Base-by-base conservation (phyloP, 2,113 vertebrate species). In the Aphelocoma coerulescens region DNA sequence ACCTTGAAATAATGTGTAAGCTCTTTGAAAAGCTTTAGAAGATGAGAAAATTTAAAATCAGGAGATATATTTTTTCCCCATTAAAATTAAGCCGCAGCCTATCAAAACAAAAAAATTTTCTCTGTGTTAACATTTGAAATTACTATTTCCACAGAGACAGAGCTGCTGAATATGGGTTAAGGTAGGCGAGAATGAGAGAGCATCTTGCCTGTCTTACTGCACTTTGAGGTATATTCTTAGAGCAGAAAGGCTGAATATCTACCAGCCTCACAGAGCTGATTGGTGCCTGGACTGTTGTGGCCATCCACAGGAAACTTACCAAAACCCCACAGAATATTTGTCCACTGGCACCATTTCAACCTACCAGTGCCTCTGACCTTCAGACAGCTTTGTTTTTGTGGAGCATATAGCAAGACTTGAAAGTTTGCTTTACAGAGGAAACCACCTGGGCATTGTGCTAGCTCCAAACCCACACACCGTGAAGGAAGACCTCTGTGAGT, bases 401-500 rank as follows among this genome's bases (percentile, higher is more conserved):
- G 46, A 52, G 24, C 41, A 12, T 52, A 83, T 22, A 59, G 15
- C 37, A 91, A 62, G 39, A 8, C 28, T 39, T 30, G 27, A 74
- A 33, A 62, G 43, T 39, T 16, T 63, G 14, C 41, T 87, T 39
- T 18, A 13, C 49, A 18, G 48, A 16, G 20, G 76, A 87, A 86
- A 72, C 10, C 72, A 11, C 8, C 68, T 18, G 39, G 54, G 28
- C 5, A 1, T 16, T 75, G 54, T 44, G 82, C 52, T 39, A 30
- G 39, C 68, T 84, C 57, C 1, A 8, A 90, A 86, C 17, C 43
- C 51, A 52, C 3, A 0, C 4, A 2, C 68, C 5, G 11, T 43
- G 62, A 86, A 81, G 86, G 76, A 92, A 90, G 58, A 55, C 39
- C 43, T 48, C 80, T 49, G 95, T 97, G 85, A 96, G 95, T 96